Percentiles rank a stretch among this genome's conserved stretches.
phyloP scores from a whole-genome alignment of 37 sponge, comb jelly and placozoan species.

The Agelas oroides region DNA sequence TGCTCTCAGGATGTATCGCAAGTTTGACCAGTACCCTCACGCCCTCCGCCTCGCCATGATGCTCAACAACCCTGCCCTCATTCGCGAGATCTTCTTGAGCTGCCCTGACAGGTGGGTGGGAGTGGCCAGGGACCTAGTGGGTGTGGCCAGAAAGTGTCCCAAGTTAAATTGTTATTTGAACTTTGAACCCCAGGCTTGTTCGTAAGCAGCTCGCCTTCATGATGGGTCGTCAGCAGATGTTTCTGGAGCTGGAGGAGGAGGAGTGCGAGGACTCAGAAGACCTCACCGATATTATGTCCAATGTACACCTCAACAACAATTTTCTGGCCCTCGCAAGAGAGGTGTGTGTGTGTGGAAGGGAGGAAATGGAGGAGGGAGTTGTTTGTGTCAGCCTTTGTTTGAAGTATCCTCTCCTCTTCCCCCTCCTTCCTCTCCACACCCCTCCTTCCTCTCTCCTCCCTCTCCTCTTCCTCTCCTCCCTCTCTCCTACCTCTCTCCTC shows the following conservation, averaged over 20 bases:
- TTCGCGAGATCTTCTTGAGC: constrained; percentile 72
- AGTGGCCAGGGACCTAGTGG: no score
- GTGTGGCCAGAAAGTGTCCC: no score
- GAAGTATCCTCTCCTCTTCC: not conserved
- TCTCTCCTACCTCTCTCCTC: no score
- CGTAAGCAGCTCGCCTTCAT: constrained; percentile 98
- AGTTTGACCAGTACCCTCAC: constrained; percentile 80
- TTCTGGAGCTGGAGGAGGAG: constrained; percentile 88
- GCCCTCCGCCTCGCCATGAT: constrained; percentile 92
- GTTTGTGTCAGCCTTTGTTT: no score
- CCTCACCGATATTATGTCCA: constrained; percentile 93
- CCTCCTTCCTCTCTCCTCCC: no score
- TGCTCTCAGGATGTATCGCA: constrained; percentile 76
- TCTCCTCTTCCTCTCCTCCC: no score
- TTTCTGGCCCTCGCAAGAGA: constrained; percentile 96
- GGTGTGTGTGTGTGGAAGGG: constrained; percentile 54
- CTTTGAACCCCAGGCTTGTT: constrained; percentile 40
- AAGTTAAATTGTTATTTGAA: no score
- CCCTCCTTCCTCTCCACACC: no score
- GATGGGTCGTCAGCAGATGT: constrained; percentile 96
- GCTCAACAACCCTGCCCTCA: constrained; percentile 84
- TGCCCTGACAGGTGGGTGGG: constrained; percentile 83
- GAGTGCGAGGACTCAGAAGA: constrained; percentile 77
- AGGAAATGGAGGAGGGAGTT: not conserved
- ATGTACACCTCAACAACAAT: constrained; percentile 91